A percentile compares a stretch with the other conserved stretches of the same genome.
Conservation (phyloP, 2,113 vertebrate genomes). For the Odocoileus hemionus region DNA sequence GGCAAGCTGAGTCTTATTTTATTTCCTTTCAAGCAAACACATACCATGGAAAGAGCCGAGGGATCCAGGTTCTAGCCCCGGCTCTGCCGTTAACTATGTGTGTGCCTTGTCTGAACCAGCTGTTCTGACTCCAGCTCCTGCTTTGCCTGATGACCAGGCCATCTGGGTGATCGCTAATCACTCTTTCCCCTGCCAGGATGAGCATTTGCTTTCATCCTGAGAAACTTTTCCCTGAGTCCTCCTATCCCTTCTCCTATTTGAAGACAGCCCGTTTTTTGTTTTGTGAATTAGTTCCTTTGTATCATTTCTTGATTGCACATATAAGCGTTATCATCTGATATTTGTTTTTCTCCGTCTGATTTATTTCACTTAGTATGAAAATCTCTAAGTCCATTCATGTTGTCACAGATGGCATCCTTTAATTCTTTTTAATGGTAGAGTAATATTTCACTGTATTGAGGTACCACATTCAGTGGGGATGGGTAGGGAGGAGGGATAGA, state of each 20-base stretch:
- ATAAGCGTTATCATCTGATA: background rate
- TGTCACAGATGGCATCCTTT: background rate
- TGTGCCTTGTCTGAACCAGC: background rate
- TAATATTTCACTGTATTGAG: background rate
- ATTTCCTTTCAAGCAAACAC: background rate
- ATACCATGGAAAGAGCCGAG: background rate
- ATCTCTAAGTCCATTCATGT: background rate
- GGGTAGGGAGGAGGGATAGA: background rate
- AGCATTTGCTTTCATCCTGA: background rate
- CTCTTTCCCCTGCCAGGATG: too few species aligned
- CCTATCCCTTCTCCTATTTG: background rate
- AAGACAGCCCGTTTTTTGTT: background rate
- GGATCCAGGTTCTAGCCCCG: background rate
- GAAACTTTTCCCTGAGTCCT: background rate
- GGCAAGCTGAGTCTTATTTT: background rate
- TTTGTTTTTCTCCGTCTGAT: background rate
- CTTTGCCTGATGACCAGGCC: background rate
- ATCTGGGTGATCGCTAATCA: background rate
- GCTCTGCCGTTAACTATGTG: background rate
- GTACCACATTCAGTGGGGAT: background rate
- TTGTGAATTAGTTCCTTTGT: background rate
- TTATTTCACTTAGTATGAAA: background rate
- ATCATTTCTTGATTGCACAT: background rate
- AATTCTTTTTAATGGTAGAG: background rate
- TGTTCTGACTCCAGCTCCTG: background rate